Evolutionary conservation across 2,797 vertebrate species (phyloP), one percentile per base, ranked within the genome.

Genomic region (Kryptolebias ocellatus): DNA sequence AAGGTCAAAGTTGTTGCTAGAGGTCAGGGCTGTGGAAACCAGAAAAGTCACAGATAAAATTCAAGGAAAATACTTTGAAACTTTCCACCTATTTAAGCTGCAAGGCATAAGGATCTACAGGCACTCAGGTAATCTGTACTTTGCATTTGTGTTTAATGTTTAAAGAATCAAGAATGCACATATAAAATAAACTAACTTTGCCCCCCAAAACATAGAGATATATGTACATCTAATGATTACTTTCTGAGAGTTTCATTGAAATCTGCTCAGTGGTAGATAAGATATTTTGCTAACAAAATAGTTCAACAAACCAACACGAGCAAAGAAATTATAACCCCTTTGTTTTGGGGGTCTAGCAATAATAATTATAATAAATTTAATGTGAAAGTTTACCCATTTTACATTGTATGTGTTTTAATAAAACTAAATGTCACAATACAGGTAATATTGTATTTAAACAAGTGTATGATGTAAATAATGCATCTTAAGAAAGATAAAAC

Each of bases 1-100:
- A 79, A 69, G 76, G 79, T 65, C 58, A 61, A 34, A 59, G 60
- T 24, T 73, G 51, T 63, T 63, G 61, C 31, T 27, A 1, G 60
- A 74, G 60, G 74, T 70, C 18, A 58, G 63, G 18, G 52, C 47
- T 0, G 2, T 56, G 53, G 15, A 72, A 58, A 39, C 52, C 15
- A 44, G 18, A 69, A 24, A 79, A 64, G 29, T 50, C 80, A 68
- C 49, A 55, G 27, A 59, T 73, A 46, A 56, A 65, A 76, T 70
- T 49, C 3, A 1, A 55, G 29, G 27, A 53, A 20, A 59, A 42
- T 15, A 50, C 28, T 55, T 10, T 29, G 29, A 51, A 67, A 60
- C 45, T 39, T 17, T 6, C n/a, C 42, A 8, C 7, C 53, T 57
- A 39, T 58, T 18, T 70, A 67, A 70, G 8, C 67, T 34, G 17